Evolutionary conservation across 2,113 vertebrate genomes (phyloP).

Genomic region (Theristicus caerulescens): DNA sequence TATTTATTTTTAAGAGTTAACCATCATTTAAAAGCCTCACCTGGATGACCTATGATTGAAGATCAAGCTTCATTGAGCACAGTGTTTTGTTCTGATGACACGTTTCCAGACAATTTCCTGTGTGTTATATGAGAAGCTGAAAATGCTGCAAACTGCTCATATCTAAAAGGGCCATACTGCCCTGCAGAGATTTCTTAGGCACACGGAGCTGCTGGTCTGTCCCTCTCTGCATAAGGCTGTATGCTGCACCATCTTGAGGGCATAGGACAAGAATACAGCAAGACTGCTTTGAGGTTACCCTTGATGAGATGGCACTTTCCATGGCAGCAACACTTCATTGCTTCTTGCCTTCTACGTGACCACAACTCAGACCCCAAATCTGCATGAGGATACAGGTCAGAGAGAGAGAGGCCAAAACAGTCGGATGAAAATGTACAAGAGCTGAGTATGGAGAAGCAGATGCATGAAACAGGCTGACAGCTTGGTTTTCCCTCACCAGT

Average conservation of each 20-base stretch:
- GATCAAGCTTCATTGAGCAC: conserved; percentile 37
- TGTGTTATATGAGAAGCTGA: neutral
- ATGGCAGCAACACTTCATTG: neutral
- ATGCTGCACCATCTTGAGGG: neutral
- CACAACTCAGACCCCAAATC: neutral
- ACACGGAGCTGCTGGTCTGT: neutral
- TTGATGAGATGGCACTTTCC: neutral
- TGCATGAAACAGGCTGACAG: neutral
- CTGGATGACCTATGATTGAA: conserved; percentile 38
- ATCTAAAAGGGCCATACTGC: neutral
- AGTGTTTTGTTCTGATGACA: conserved; percentile 29
- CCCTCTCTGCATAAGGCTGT: neutral
- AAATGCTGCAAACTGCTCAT: neutral
- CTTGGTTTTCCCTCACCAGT: neutral
- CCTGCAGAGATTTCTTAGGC: neutral
- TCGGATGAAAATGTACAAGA: neutral
- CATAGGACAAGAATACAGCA: neutral
- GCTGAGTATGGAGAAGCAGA: neutral
- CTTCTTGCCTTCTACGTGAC: neutral
- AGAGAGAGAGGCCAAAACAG: neutral
- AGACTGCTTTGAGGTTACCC: neutral
- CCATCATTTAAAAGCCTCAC: conserved; percentile 40
- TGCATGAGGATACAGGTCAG: neutral
- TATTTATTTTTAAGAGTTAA: conserved; percentile 60
- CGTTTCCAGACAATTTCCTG: conserved; percentile 25